Base-by-base conservation (phyloP, 35 echinoderm and acorn worm species). In the Heliocidaris erythrogramma region DNA sequence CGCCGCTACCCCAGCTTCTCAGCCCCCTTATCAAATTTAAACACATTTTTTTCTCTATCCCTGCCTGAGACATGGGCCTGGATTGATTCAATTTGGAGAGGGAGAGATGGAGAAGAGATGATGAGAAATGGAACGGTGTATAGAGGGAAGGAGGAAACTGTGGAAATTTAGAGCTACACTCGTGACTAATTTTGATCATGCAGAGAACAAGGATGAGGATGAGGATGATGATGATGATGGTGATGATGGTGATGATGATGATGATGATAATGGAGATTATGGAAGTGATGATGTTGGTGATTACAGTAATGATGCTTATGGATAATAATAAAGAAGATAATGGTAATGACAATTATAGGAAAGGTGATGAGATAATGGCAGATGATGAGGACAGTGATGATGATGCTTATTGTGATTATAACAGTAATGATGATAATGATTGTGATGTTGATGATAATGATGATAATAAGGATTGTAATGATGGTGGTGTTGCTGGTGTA, bases 11-110 rank as follows among this genome's bases (percentile, higher is more conserved):
- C 87, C 87, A 89, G 87, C 91, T 59, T n/a, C 91, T 30, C 47
- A 52, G 18, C 49, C 91, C 91, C 91, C 91, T 92, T 92, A 92
- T 92, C 91, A 53, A 92, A 92, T 92, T 92, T 92, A 92, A 92
- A 92, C 91, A 92, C 91, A 92, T 59, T 92, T 59, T 92, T 92
- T 56, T 89, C 50, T 92, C 48, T 48, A 50, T 92, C 49, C 49
- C 48, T 92, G 29, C 49, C 48, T 24, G 12, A 24, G 50, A 92
- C 91, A 32, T 89, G 47, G 31, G 16, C 48, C 91, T 92, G 49
- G 50, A 92, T 92, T 92, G 91, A 92, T 92, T 92, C 30, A 92
- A 92, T 92, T 92, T 92, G 49, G 91, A 92, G 50, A 92, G 91
- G 29, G 32, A 92, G 91, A 59, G 7, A 29, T 13, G 50, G 16